Base-by-base conservation (phyloP, 2,888 invertebrate genomes). In the Nemoura dubitans region DNA sequence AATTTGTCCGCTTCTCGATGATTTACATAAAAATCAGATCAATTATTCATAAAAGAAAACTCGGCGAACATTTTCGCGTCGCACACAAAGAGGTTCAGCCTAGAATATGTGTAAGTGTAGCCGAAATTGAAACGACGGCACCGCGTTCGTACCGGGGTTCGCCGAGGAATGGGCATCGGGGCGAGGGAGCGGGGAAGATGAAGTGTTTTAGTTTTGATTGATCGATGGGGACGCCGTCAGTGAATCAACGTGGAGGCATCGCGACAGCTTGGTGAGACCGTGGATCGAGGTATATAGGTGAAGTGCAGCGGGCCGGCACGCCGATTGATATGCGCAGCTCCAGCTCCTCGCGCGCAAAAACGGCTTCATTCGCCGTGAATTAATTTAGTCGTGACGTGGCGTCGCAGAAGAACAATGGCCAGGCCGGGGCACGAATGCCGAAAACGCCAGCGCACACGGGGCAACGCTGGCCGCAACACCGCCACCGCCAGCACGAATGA, bases 351-450 rank as follows among this genome's bases (percentile, higher is more conserved):
- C 10, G 1, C 27, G 26, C 29, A 84, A 84, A 84, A 84, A 84
- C 84, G 29, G 81, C 30, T 81, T 81, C 30, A 81, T 84, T 83
- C 84, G 21, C 26, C 26, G 83, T 85, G 85, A 85, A 82, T 87
- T 87, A 87, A 87, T 87, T 85, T 29, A 30, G 85, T 25, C 25
- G 83, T 87, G 87, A 85, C 87, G 87, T 85, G 76, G 85, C 83
- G 29, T 59, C n/a, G 86, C 30, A 29, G 36, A 36, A 86, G 87
- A 87, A 87, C 85, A 87, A 85, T 83, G 87, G 85, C 83, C 76
- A n/a, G n/a, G n/a, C n/a, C n/a, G n/a, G n/a, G n/a, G n/a, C n/a
- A n/a, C n/a, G n/a, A n/a, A n/a, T n/a, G n/a, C n/a, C n/a, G n/a
- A n/a, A n/a, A n/a, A n/a, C n/a, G n/a, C n/a, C n/a, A n/a, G n/a